Evolutionary conservation across 2,888 invertebrate genomes (phyloP).

Genomic region (Panorpa germanica): DNA sequence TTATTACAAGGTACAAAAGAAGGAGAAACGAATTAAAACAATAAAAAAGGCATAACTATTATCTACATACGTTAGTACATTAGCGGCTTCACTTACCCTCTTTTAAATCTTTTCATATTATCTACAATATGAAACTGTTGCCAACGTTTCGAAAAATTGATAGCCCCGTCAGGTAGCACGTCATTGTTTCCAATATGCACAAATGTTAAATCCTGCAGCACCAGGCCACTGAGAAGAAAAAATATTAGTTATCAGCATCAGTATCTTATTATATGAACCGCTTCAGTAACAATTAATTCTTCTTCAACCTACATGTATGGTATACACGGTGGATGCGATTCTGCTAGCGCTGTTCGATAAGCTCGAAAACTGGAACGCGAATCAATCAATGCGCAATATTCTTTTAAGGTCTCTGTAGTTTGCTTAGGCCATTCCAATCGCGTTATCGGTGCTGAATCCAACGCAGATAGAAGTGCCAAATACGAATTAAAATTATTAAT

Average conservation of each 20-base stretch:
- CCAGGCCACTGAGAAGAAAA: slow-evolving; percentile 60
- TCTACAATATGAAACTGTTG: slow-evolving; percentile 97
- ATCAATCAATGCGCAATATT: slow-evolving; percentile 92
- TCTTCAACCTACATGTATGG: slow-evolving; percentile 79
- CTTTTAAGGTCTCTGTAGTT: slow-evolving; percentile 78
- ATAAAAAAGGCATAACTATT: background rate
- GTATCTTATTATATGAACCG: slow-evolving; percentile 1
- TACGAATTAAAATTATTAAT: slow-evolving; percentile 99
- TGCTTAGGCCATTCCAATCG: slow-evolving; percentile 88
- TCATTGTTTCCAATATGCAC: slow-evolving; percentile 96
- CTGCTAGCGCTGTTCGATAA: slow-evolving; percentile 86
- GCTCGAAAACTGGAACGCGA: slow-evolving; percentile 94
- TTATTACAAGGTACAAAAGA: slow-evolving; percentile 1
- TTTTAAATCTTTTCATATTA: slow-evolving; percentile 94
- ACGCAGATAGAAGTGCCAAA: slow-evolving; percentile 84
- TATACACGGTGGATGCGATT: slow-evolving; percentile 94
- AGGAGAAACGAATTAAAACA: background rate
- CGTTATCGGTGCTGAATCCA: slow-evolving; percentile 84
- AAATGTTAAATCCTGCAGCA: slow-evolving; percentile 96
- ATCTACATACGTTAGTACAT: background rate
- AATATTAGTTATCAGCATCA: background rate
- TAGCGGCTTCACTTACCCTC: slow-evolving; percentile 48
- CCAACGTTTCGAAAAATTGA: slow-evolving; percentile 97
- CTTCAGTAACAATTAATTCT: background rate
- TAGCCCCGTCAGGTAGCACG: slow-evolving; percentile 62